phyloP scores from a whole-genome alignment of 2,888 invertebrate genomes.

The Chrysolina oricalcia region DNA sequence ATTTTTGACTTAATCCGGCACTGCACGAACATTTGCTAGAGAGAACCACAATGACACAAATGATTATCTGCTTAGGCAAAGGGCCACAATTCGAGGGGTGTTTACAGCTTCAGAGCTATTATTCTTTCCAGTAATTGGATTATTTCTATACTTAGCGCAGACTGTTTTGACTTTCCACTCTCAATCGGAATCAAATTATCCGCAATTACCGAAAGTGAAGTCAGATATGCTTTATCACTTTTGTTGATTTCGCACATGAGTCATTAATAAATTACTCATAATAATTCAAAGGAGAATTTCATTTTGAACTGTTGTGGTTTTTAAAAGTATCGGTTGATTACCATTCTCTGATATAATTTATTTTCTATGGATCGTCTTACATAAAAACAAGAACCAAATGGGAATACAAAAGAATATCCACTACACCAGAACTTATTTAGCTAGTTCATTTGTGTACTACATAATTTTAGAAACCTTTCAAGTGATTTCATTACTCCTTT shows the following conservation, averaged over 20 bases:
- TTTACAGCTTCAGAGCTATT: slow-evolving; percentile 41
- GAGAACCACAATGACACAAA: slow-evolving; percentile 52
- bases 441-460: neutral
- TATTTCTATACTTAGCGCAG: slow-evolving; percentile 40
- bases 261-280: no score
- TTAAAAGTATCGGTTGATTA: no score
- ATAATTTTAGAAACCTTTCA: neutral
- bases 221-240: slow-evolving; percentile 21
- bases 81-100: slow-evolving; percentile 41
- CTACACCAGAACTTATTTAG: no score
- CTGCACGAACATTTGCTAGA: slow-evolving; percentile 55
- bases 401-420: no score
- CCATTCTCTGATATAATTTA: no score
- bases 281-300: no score
- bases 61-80: slow-evolving; percentile 51
- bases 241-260: neutral
- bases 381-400: no score
- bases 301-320: no score
- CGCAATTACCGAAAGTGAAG: slow-evolving; percentile 45
- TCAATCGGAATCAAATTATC: slow-evolving; percentile 39
- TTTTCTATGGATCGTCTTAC: no score
- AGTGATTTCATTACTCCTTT: neutral
- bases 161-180: slow-evolving; percentile 49
- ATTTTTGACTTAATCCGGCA: slow-evolving; percentile 15
- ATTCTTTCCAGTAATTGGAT: slow-evolving; percentile 49